phyloP scores from a whole-genome alignment of 2,888 invertebrate species.

The Parnassius apollo region DNA sequence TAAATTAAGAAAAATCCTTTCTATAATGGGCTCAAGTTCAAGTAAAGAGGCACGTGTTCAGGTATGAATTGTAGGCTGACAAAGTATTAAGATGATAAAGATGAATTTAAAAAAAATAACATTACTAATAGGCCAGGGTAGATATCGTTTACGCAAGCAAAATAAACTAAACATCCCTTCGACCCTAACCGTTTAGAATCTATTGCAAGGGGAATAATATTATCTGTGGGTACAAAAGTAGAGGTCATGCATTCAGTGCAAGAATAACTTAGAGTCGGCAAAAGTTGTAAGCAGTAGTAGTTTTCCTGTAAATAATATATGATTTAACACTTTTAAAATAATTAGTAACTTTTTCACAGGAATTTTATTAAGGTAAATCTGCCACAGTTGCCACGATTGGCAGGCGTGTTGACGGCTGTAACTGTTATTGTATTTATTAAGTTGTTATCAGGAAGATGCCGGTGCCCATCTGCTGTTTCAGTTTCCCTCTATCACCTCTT shows the following conservation, averaged over 20 bases:
- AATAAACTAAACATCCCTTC: constrained; percentile 59
- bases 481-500: no score
- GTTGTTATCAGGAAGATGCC: no score
- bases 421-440: no score
- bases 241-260: constrained; percentile 46
- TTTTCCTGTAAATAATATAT: constrained; percentile 3
- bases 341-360: not conserved
- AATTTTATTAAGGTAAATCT: no score
- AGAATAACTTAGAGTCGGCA: constrained; percentile 40
- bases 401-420: no score
- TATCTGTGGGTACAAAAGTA: constrained; percentile 57
- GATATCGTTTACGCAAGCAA: constrained; percentile 68
- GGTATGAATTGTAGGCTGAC: no score
- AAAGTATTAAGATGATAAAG: no score
- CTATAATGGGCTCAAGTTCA: no score
- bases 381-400: no score
- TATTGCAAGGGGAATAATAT: constrained; percentile 66
- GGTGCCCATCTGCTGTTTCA: no score
- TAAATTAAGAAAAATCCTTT: no score
- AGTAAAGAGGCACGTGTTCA: no score
- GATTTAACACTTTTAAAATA: not conserved
- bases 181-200: constrained; percentile 44
- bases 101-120: not conserved
- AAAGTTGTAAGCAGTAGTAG: constrained; percentile 35
- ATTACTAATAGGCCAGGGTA: constrained; percentile 52